Conservation (phyloP, 2,797 vertebrate genomes). For the Channa striata region DNA sequence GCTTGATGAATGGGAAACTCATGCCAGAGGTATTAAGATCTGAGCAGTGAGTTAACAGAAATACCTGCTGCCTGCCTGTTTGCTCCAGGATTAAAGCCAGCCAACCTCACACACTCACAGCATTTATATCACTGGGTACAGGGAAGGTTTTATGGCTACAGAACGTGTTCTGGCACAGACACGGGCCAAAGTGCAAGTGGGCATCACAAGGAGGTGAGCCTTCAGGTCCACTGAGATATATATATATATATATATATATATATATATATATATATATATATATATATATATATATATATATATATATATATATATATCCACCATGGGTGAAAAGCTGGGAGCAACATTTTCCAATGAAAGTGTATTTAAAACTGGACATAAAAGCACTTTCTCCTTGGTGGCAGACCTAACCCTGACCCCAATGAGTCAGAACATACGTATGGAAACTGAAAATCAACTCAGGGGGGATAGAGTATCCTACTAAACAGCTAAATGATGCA, state of each 20-base stretch:
- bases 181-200: constrained; percentile 49
- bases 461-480: constrained; percentile 39
- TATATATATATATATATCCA: constrained; percentile 12
- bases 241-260: too few species aligned
- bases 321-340: background rate
- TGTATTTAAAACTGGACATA: constrained; percentile 51
- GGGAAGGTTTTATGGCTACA: constrained; percentile 46
- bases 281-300: too few species aligned
- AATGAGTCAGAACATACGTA: constrained; percentile 28
- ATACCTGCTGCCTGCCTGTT: constrained; percentile 59
- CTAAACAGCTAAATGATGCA: constrained; percentile 31
- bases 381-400: constrained; percentile 36
- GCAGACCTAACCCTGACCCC: constrained; percentile 46
- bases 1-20: constrained; percentile 63
- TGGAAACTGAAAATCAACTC: constrained; percentile 38
- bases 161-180: constrained; percentile 52
- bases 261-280: too few species aligned
- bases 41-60: constrained; percentile 65
- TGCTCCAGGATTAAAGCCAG: constrained; percentile 52
- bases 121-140: constrained; percentile 43
- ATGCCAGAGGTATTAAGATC: constrained; percentile 66
- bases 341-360: constrained; percentile 30
- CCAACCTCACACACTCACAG: constrained; percentile 15
- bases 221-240: constrained; percentile 23
- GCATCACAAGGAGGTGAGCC: constrained; percentile 36